These are phyloP conservation scores for Dastarcus helophoroides DNA, from an alignment of 2,888 invertebrate species.

Conservation along the genomic window DNA sequence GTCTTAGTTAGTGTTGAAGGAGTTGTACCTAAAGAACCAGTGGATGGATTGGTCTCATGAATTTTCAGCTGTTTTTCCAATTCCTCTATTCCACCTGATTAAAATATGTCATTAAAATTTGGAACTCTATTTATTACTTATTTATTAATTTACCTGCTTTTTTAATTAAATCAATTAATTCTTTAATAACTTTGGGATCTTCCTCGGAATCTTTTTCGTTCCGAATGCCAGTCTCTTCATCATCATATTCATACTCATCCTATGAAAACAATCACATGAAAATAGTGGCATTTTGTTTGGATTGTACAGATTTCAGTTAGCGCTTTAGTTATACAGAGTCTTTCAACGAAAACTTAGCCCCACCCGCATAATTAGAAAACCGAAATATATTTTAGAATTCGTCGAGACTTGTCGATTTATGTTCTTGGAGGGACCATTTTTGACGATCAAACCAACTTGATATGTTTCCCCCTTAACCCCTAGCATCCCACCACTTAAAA, in stretches of 20 bases:
- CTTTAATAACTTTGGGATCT: constrained; percentile 69
- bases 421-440: too few relatives aligned
- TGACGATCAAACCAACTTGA: too few relatives aligned
- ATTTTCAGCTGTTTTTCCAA: constrained; percentile 63
- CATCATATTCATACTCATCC: constrained; percentile 43
- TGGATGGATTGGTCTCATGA: constrained; percentile 37
- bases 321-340: neutral
- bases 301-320: neutral
- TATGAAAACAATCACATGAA: constrained; percentile 22
- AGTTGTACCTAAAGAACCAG: constrained; percentile 41
- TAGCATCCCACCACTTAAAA: too few relatives aligned
- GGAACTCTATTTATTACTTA: neutral
- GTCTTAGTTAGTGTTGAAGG: constrained; percentile 60
- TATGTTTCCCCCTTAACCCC: too few relatives aligned
- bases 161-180: constrained; percentile 70
- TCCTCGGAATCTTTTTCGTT: constrained; percentile 44
- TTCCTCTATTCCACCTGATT: constrained; percentile 75
- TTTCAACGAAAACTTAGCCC: too few relatives aligned
- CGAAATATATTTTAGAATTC: too few relatives aligned
- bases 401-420: too few relatives aligned
- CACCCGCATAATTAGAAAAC: too few relatives aligned
- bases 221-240: constrained; percentile 39
- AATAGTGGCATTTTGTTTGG: neutral
- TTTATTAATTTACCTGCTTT: constrained; percentile 55
- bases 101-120: too few relatives aligned